Evolutionary conservation across 1,140 invertebrate species (phyloP).

Genomic region (Drosophila azteca): DNA sequence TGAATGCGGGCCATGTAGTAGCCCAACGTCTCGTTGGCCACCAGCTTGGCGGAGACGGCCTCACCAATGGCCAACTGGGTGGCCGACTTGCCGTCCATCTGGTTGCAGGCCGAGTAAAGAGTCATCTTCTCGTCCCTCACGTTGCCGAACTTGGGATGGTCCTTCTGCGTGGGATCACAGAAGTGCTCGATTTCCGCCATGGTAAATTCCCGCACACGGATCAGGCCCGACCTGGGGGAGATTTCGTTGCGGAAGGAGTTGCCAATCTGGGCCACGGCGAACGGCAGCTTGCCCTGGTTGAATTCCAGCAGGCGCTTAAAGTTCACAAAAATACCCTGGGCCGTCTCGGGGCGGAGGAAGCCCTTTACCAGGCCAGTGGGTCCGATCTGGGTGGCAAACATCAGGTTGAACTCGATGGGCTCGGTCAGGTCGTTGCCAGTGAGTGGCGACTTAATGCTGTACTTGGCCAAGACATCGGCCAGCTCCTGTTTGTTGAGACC

Average conservation of each 20-base stretch:
- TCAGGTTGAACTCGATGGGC: constrained; percentile 98
- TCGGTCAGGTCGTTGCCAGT: constrained; percentile 97
- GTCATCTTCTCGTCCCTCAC: constrained; percentile 90
- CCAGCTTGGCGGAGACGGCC: constrained; percentile 89
- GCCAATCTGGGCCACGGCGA: constrained; percentile 98
- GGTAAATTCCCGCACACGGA: constrained; percentile 98
- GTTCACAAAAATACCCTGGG: constrained; percentile 99
- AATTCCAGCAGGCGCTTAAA: constrained; percentile 96
- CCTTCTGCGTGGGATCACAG: constrained; percentile 95
- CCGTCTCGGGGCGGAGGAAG: constrained; percentile 98
- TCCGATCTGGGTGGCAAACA: constrained; percentile 99
- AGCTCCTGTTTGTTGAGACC: constrained; percentile 96
- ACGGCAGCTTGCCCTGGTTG: constrained; percentile 98
- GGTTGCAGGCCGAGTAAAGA: constrained; percentile 97
- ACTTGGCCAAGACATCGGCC: constrained; percentile 92
- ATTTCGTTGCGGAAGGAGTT: constrained; percentile 99
- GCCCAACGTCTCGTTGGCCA: constrained; percentile 98
- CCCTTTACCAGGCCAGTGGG: constrained; percentile 97
- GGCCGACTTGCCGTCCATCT: constrained; percentile 95
- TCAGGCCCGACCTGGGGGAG: constrained; percentile 97
- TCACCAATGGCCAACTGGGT: constrained; percentile 89
- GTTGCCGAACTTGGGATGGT: constrained; percentile 94
- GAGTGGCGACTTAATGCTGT: constrained; percentile 96
- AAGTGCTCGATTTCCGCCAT: constrained; percentile 99
- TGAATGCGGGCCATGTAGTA: constrained; percentile 99